Evolutionary conservation across 2,797 vertebrate species (phyloP).

Genomic region (Aulostomus chinensis): DNA sequence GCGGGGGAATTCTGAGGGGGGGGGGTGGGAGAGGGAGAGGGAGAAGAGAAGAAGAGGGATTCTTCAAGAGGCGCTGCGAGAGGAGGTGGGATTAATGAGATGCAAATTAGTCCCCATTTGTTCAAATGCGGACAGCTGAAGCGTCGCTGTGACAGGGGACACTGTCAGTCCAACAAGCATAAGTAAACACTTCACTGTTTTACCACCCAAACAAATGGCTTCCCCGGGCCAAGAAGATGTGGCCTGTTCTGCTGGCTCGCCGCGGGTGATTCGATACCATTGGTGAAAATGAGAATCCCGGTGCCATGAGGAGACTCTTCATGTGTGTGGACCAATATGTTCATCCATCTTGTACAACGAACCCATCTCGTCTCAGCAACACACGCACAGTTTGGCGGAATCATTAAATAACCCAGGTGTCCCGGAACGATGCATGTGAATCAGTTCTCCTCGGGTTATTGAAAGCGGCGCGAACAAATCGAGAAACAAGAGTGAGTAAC

Average conservation of each 20-base stretch:
- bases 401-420: slow-evolving; percentile 47
- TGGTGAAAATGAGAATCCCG: slow-evolving; percentile 47
- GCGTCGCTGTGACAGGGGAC: slow-evolving; percentile 58
- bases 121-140: slow-evolving; percentile 67
- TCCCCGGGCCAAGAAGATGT: slow-evolving; percentile 41
- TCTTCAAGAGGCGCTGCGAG: slow-evolving; percentile 46
- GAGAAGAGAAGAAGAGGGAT: slow-evolving; percentile 31
- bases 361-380: slow-evolving; percentile 22
- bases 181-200: slow-evolving; percentile 66
- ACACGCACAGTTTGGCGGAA: slow-evolving; percentile 23
- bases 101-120: slow-evolving; percentile 75
- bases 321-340: slow-evolving; percentile 42
- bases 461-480: background rate
- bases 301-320: slow-evolving; percentile 38
- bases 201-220: slow-evolving; percentile 55
- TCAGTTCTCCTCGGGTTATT: background rate
- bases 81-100: slow-evolving; percentile 70
- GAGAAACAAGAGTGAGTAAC: too few species aligned
- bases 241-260: slow-evolving; percentile 45
- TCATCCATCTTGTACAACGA: slow-evolving; percentile 69
- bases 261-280: slow-evolving; percentile 50
- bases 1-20: slow-evolving; percentile 31
- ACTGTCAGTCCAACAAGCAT: slow-evolving; percentile 63
- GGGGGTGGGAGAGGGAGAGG: slow-evolving; percentile 10
- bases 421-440: slow-evolving; percentile 4